These are phyloP conservation scores for Dexiosoma caninum DNA, from an alignment of 2,888 invertebrate genomes.

Conservation along the genomic window DNA sequence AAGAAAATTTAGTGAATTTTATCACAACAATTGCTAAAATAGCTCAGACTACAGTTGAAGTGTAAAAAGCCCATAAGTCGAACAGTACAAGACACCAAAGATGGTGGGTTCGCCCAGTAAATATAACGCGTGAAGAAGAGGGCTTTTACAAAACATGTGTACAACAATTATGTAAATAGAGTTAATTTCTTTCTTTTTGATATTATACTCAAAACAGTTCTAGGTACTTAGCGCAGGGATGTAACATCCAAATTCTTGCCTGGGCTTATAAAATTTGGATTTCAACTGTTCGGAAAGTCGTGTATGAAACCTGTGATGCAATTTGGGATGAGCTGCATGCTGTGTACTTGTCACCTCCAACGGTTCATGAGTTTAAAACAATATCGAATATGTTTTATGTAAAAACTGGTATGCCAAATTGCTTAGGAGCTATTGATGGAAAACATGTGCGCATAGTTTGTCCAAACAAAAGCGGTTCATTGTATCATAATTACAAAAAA, in stretches of 20 bases:
- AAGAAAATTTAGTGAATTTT: slow-evolving; percentile 2
- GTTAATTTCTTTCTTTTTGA: not conserved
- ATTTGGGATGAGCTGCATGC: too few relatives aligned
- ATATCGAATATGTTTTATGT: too few relatives aligned
- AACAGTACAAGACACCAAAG: not conserved
- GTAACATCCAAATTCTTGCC: too few relatives aligned
- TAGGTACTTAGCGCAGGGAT: too few relatives aligned
- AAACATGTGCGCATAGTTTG: not conserved
- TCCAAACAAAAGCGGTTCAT: not conserved
- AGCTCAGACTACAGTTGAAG: not conserved
- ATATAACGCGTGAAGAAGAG: not conserved
- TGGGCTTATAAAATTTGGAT: too few relatives aligned
- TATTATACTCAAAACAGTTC: not conserved
- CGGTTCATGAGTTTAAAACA: too few relatives aligned
- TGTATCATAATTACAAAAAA: too few relatives aligned
- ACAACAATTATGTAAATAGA: not conserved
- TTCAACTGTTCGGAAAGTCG: too few relatives aligned
- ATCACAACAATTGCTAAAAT: not conserved
- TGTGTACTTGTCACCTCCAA: too few relatives aligned
- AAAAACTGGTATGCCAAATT: too few relatives aligned
- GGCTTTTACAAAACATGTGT: not conserved
- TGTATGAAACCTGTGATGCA: too few relatives aligned
- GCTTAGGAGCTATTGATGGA: too few relatives aligned
- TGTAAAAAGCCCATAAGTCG: not conserved
- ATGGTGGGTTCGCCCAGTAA: not conserved